A percentile compares a stretch with the other conserved stretches of the same genome.
phyloP scores from a whole-genome alignment of 1,140 invertebrate species.

The Hydropsyche tenuis region DNA sequence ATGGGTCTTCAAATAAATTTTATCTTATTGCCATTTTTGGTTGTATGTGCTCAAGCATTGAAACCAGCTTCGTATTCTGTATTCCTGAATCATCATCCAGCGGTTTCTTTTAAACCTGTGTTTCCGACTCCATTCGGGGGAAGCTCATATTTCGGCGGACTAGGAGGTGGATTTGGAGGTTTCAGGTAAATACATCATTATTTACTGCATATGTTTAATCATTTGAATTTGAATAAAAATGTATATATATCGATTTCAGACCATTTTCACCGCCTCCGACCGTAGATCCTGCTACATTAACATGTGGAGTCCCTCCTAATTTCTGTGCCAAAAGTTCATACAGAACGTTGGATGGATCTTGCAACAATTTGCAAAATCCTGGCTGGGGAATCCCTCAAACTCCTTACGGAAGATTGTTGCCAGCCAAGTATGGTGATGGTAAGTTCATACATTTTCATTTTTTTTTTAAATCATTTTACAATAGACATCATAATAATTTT shows the following conservation, averaged over 20 bases:
- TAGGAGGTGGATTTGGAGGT: constrained; percentile 26
- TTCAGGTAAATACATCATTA: constrained; percentile 11
- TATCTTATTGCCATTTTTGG: background rate
- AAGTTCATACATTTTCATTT: constrained; percentile 52
- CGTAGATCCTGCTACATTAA: constrained; percentile 45
- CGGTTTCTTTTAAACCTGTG: constrained; percentile 16
- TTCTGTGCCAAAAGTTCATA: constrained; percentile 64
- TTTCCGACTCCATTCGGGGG: background rate
- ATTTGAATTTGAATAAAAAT: too few relatives aligned
- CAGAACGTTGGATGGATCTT: constrained; percentile 81
- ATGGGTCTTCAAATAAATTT: constrained; percentile 8
- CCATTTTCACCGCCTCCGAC: constrained; percentile 24
- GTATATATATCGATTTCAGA: background rate
- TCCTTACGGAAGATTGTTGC: constrained; percentile 77
- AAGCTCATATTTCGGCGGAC: background rate
- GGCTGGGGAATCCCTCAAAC: constrained; percentile 72
- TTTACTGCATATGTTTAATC: background rate
- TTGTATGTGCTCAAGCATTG: background rate
- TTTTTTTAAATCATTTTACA: too few relatives aligned
- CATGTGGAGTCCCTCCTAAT: constrained; percentile 41
- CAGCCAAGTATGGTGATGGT: constrained; percentile 84
- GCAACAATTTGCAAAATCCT: constrained; percentile 81
- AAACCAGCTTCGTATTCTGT: constrained; percentile 35
- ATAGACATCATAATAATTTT: background rate
- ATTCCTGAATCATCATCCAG: constrained; percentile 35